Conservation (phyloP, 2,797 vertebrate genomes). For the Zalophus californianus region DNA sequence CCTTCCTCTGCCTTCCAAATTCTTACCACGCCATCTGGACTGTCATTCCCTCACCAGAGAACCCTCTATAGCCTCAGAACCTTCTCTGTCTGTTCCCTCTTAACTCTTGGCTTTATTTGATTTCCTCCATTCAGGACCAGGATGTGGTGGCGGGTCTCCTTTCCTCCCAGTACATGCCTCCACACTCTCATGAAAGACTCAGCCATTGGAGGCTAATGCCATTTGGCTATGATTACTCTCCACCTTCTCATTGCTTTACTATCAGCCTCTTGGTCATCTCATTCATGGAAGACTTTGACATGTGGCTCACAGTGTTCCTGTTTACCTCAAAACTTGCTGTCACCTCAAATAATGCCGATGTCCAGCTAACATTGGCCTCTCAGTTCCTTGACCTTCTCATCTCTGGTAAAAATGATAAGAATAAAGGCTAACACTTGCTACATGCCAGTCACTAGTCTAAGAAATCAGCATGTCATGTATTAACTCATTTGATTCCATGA, state of each 20-base stretch:
- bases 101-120: slow-evolving; percentile 24
- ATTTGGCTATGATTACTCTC: background rate
- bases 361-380: slow-evolving; percentile 15
- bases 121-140: background rate
- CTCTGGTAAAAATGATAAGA: slow-evolving; percentile 35
- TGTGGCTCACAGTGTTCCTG: background rate
- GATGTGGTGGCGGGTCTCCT: background rate
- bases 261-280: background rate
- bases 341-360: background rate
- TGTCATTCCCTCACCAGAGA: background rate
- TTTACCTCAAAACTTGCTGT: slow-evolving; percentile 38
- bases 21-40: background rate
- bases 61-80: background rate
- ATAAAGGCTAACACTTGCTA: slow-evolving; percentile 52
- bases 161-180: background rate
- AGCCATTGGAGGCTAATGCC: background rate
- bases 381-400: slow-evolving; percentile 63
- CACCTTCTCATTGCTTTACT: background rate
- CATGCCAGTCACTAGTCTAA: slow-evolving; percentile 11
- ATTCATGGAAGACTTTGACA: slow-evolving; percentile 1
- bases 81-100: background rate
- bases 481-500: slow-evolving; percentile 37
- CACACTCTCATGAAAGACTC: background rate
- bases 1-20: background rate
- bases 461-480: background rate